Evolutionary conservation across 2,888 invertebrate genomes (phyloP).

Genomic region (Pinctada fucata): DNA sequence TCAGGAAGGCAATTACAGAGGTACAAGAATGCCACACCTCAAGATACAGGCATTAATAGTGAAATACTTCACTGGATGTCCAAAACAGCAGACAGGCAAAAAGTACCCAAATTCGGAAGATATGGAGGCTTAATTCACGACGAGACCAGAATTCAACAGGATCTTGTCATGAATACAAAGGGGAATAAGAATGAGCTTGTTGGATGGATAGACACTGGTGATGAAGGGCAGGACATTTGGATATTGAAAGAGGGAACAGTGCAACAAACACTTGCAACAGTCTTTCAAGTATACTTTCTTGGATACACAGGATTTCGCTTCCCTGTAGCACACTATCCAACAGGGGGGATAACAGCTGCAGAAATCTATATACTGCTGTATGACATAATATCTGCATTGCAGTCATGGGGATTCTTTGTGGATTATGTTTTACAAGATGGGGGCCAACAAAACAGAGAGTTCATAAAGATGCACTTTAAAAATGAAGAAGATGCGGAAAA

Average conservation of each 20-base stretch:
- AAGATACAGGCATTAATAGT: slow-evolving; percentile 20
- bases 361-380: slow-evolving; percentile 31
- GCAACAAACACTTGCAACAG: slow-evolving; percentile 10
- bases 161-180: slow-evolving; percentile 24
- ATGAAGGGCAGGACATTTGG: slow-evolving; percentile 9
- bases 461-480: too few relatives aligned
- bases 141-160: slow-evolving; percentile 23
- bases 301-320: slow-evolving; percentile 38
- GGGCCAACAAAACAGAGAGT: too few relatives aligned
- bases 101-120: slow-evolving; percentile 16
- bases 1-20: slow-evolving; percentile 16
- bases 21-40: slow-evolving; percentile 11
- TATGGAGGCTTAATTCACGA: slow-evolving; percentile 34
- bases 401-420: slow-evolving; percentile 24
- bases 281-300: slow-evolving; percentile 31
- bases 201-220: slow-evolving; percentile 31
- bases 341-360: slow-evolving; percentile 22
- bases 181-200: slow-evolving; percentile 21
- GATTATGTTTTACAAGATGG: slow-evolving; percentile 29
- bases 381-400: slow-evolving; percentile 20
- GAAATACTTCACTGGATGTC: slow-evolving; percentile 25
- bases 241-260: slow-evolving; percentile 10
- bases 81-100: slow-evolving; percentile 4
- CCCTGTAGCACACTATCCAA: slow-evolving; percentile 35
- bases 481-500: too few relatives aligned